Percentiles rank a stretch among this genome's conserved stretches.
Evolutionary conservation across 2,113 vertebrate species (phyloP).

Genomic region (Microcebus tavaratra): DNA sequence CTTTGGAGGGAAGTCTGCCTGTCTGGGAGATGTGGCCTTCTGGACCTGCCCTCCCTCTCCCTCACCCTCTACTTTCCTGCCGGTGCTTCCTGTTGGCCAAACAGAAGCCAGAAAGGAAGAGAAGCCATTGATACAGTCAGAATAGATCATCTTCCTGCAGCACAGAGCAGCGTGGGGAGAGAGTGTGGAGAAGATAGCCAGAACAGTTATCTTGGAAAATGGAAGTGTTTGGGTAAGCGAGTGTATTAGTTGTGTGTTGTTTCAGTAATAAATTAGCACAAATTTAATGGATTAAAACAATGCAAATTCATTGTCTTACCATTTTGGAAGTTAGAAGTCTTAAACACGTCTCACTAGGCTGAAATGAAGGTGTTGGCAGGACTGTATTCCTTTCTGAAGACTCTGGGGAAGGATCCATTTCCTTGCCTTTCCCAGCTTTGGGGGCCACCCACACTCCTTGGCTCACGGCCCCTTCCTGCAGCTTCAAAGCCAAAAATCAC

Average conservation of each 20-base stretch:
- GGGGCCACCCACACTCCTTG: neutral
- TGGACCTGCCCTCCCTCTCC: neutral
- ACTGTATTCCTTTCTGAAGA: neutral
- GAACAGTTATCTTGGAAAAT: neutral
- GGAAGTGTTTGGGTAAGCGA: neutral
- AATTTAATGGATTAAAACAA: neutral
- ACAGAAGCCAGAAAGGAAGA: neutral
- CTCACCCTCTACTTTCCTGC: neutral
- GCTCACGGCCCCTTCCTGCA: neutral
- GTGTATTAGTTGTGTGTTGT: neutral
- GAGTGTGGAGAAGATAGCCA: neutral
- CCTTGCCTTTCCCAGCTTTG: neutral
- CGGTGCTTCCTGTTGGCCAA: neutral
- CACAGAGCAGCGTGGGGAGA: neutral
- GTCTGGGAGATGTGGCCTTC: neutral
- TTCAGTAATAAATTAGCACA: neutral
- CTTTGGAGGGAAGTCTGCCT: neutral
- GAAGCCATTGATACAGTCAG: neutral
- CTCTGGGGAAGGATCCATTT: neutral
- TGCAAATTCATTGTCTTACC: neutral
- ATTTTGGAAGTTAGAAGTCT: neutral
- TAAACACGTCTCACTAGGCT: neutral
- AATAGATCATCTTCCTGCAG: neutral
- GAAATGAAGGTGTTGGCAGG: neutral
- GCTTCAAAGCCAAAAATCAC: neutral